phyloP scores from a whole-genome alignment of 2,888 invertebrate species.

The Nasonovia ribisnigri region DNA sequence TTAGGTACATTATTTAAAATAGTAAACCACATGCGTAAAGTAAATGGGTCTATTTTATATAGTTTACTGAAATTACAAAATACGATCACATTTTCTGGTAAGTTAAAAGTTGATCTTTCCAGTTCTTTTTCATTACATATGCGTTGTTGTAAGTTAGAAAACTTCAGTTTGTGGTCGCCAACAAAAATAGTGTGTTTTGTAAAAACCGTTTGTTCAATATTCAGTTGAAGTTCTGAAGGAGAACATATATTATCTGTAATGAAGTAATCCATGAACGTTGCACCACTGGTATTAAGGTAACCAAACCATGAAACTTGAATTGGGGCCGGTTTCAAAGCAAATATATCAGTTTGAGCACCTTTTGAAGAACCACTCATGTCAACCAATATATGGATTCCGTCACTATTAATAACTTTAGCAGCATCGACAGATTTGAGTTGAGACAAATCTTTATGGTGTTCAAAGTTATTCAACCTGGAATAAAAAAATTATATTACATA shows the following conservation, averaged over 20 bases:
- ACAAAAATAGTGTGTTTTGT: conserved; percentile 99
- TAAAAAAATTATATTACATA: conserved; percentile 69
- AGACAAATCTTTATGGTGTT: conserved; percentile 96
- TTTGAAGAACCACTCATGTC: conserved; percentile 99
- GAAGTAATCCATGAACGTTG: conserved; percentile 74
- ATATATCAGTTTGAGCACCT: conserved; percentile 98
- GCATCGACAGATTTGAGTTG: conserved; percentile 80
- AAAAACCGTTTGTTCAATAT: conserved; percentile 96
- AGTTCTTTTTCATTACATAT: background rate
- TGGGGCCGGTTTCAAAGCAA: conserved; percentile 96
- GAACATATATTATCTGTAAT: conserved; percentile 91
- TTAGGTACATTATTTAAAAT: conserved; percentile 94
- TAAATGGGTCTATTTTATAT: conserved; percentile 96
- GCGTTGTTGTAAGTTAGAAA: conserved; percentile 75
- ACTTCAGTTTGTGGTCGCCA: conserved; percentile 89
- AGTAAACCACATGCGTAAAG: conserved; percentile 91
- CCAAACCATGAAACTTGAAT: conserved; percentile 99
- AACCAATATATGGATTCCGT: conserved; percentile 95
- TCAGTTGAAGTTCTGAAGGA: conserved; percentile 85
- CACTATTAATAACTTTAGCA: conserved; percentile 89
- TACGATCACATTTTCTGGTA: conserved; percentile 96
- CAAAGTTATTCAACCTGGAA: conserved; percentile 93
- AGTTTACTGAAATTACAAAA: conserved; percentile 99
- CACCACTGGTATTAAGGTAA: conserved; percentile 98
- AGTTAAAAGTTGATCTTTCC: conserved; percentile 88